Evolutionary conservation across 2,888 invertebrate species (phyloP), one percentile per base, ranked within the genome.

Genomic region (Parascotia fuliginaria): DNA sequence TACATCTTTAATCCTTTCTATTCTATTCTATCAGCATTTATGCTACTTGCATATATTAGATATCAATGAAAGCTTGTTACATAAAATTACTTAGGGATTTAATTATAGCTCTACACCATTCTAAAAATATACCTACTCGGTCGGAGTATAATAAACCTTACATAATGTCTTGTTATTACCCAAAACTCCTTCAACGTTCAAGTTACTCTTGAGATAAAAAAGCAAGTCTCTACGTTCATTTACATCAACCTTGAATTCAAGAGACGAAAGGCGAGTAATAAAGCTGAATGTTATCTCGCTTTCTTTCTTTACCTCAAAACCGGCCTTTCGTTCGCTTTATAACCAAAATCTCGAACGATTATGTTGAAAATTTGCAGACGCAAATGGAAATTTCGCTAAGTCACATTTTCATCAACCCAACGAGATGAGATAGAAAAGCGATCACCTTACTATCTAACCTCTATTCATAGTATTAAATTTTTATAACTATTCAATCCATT

Each of bases 281-380:
- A 85, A 83, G 79, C 72, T 79, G 77, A 82, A 85, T 83, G 83
- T 81, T 84, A 85, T 87, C 83, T 82, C 65, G 69, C 83, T 87
- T 87, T 24, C 84, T 85, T 76, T 71, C 62, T 61, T 66, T 65
- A 55, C 70, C 68, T 68, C 67, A 65, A 68, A 73, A 73, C 68
- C 72, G 65, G 38, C 53, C 51, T 50, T 60, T 63, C 61, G 54
- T 67, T 65, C 61, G 58, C 68, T 62, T 66, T 62, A 67, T 67
- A 66, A 63, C 61, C 58, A 60, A 66, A 73, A 72, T 74, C 71
- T 67, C 53, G 60, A 73, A 73, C 59, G 74, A 79, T 78, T 81
- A 77, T 73, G 75, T 70, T 44, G 52, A 52, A 69, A 67, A 73
- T 70, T 70, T 64, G 55, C 45, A 40, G 55, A 56, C 57, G 64